Evolutionary conservation across 1,140 invertebrate genomes (phyloP).

Genomic region (Teleopsis dalmanni): DNA sequence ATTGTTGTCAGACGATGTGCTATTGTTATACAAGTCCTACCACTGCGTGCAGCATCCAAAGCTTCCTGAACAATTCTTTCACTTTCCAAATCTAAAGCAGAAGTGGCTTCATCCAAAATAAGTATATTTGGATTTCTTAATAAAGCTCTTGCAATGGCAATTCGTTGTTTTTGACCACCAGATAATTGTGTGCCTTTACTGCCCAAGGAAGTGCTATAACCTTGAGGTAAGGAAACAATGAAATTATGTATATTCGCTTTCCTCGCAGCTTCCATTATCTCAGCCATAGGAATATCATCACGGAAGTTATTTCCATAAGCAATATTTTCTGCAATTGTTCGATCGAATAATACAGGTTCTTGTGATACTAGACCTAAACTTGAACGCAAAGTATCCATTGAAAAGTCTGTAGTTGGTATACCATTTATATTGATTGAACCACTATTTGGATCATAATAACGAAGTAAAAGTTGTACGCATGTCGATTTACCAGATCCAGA

Average conservation of each 20-base stretch:
- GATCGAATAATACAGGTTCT: slow-evolving; percentile 81
- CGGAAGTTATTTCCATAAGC: slow-evolving; percentile 73
- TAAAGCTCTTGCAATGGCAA: slow-evolving; percentile 74
- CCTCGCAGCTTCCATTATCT: slow-evolving; percentile 75
- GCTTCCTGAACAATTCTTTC: slow-evolving; percentile 69
- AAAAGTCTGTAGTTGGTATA: slow-evolving; percentile 45
- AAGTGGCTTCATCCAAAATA: slow-evolving; percentile 79
- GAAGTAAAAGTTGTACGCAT: slow-evolving; percentile 67
- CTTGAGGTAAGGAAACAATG: slow-evolving; percentile 70
- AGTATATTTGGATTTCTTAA: slow-evolving; percentile 67
- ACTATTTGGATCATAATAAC: slow-evolving; percentile 62
- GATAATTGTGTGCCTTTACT: slow-evolving; percentile 65
- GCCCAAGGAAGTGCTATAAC: slow-evolving; percentile 67
- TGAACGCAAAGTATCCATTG: slow-evolving; percentile 52
- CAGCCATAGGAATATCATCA: slow-evolving; percentile 54
- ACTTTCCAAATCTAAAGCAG: slow-evolving; percentile 72
- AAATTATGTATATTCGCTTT: slow-evolving; percentile 83
- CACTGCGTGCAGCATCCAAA: slow-evolving; percentile 55
- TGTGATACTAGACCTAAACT: slow-evolving; percentile 70
- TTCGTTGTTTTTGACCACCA: slow-evolving; percentile 72
- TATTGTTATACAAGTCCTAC: slow-evolving; percentile 67
- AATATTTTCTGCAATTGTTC: slow-evolving; percentile 80
- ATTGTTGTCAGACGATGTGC: slow-evolving; percentile 68
- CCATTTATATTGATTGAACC: slow-evolving; percentile 49
- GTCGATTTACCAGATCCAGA: slow-evolving; percentile 83